Evolutionary conservation across 2,797 vertebrate genomes (phyloP).

Genomic region (Pangasius krempfi): DNA sequence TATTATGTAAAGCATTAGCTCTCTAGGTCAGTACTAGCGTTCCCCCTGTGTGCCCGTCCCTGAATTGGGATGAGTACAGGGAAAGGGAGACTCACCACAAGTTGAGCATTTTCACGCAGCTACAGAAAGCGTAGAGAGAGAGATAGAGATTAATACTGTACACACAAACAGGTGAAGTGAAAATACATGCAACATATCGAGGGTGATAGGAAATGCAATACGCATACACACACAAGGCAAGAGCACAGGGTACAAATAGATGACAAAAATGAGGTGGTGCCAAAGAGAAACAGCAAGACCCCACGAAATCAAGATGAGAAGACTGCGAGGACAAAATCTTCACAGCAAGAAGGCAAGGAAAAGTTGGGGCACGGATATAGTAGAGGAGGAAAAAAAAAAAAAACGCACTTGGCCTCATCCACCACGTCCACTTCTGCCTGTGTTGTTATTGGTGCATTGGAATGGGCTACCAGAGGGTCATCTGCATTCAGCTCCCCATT

Average conservation of each 20-base stretch:
- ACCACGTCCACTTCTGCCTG: slow-evolving; percentile 94
- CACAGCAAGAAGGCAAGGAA: slow-evolving; percentile 17
- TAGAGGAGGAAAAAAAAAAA: background rate
- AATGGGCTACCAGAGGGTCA: slow-evolving; percentile 86
- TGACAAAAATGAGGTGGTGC: slow-evolving; percentile 10
- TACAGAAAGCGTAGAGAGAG: slow-evolving; percentile 93
- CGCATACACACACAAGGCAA: slow-evolving; percentile 1
- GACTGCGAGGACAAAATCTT: slow-evolving; percentile 3
- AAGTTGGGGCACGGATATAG: background rate
- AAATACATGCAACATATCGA: slow-evolving; percentile 25
- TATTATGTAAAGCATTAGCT: background rate
- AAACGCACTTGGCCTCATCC: slow-evolving; percentile 96
- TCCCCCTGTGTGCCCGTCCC: slow-evolving; percentile 38
- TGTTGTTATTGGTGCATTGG: slow-evolving; percentile 89
- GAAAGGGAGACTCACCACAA: slow-evolving; percentile 99
- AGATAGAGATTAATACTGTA: slow-evolving; percentile 88
- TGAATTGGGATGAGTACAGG: slow-evolving; percentile 42
- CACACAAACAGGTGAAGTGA: slow-evolving; percentile 79
- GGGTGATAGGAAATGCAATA: background rate
- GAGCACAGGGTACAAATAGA: background rate
- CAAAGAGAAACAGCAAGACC: slow-evolving; percentile 26
- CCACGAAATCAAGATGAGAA: background rate
- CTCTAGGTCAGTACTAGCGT: slow-evolving; percentile 29
- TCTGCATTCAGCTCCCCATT: slow-evolving; percentile 96
- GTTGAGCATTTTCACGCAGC: slow-evolving; percentile 99